A percentile compares a stretch with the other conserved stretches of the same genome.
These are phyloP conservation scores for Cyclophora albipunctata DNA, from an alignment of 2,888 invertebrate genomes.

Conservation along the genomic window DNA sequence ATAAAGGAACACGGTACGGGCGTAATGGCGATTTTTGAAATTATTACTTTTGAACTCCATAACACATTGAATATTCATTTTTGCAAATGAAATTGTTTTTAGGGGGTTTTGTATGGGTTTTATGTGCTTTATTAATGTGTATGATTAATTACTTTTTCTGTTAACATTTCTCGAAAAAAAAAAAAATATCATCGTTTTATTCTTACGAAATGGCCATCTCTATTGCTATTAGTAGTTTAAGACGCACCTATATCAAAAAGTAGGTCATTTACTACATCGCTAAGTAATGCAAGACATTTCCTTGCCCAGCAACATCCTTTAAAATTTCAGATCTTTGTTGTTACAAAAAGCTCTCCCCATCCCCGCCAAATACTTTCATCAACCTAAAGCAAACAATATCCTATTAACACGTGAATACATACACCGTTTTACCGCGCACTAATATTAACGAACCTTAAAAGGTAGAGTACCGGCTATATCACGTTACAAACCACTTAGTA, in stretches of 20 bases:
- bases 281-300: too few relatives aligned
- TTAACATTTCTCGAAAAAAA: too few relatives aligned
- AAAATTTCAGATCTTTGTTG: too few relatives aligned
- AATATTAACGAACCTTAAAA: conserved; percentile 24
- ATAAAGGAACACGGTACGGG: conserved; percentile 33
- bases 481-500: conserved; percentile 29
- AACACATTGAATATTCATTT: conserved; percentile 32
- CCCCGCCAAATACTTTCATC: too few relatives aligned
- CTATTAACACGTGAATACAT: background rate
- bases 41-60: conserved; percentile 28
- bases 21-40: conserved; percentile 39
- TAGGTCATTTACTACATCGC: too few relatives aligned
- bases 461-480: conserved; percentile 18
- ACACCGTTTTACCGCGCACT: conserved; percentile 8
- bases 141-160: too few relatives aligned
- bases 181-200: too few relatives aligned
- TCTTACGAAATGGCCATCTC: too few relatives aligned
- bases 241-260: too few relatives aligned
- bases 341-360: too few relatives aligned
- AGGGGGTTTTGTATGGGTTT: conserved; percentile 7
- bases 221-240: too few relatives aligned
- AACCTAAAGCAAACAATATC: background rate
- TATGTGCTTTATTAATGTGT: background rate
- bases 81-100: conserved; percentile 9
- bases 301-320: too few relatives aligned